Evolutionary conservation across 2,113 vertebrate genomes (phyloP), one percentile per base, ranked within the genome.

Genomic region (Phyllostomus hastatus): DNA sequence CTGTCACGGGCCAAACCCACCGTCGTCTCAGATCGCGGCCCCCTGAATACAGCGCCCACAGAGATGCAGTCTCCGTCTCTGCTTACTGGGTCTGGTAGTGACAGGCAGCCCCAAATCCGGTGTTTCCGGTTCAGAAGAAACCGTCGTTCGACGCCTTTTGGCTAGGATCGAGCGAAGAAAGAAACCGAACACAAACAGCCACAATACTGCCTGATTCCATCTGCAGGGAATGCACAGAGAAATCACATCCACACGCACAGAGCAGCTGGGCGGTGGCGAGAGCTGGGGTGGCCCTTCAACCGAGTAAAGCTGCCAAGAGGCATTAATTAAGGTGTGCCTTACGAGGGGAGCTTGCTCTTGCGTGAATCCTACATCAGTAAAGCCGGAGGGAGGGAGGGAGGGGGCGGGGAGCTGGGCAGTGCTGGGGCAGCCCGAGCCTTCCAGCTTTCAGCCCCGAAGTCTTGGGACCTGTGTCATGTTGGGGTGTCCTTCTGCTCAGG

Each of bases 191-290:
- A 59, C 50, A 17, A 46, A 57, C 46, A 17, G 66, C 50, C 1
- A 14, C 3, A 0, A 0, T 5, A 8, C 1, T 35, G 54, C 16
- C 11, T 9, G 33, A 61, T 17, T 64, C 52, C 43, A 1, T 64
- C 22, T 10, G 9, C 54, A 28, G 48, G 35, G 50, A 8, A 26
- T 28, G 24, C 28, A 12, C 20, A 24, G 61, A 35, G 33, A 41
- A 72, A 26, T 57, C 15, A 6, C 28, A 28, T 11, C 10, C 33
- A 0, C 1, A 9, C 20, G 8, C 0, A 20, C 2, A 52, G 38
- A 33, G 3, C 66, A 14, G 38, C 33, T 1, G 7, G 3, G 7
- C 6, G 24, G 22, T 14, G 31, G 35, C 35, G 1, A 41, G 70
- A 22, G 38, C 70, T 7, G 41, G 24, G 1, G 26, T 4, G 10